Conservation (phyloP, 2,113 vertebrate genomes). For the Orthonyx spaldingii region DNA sequence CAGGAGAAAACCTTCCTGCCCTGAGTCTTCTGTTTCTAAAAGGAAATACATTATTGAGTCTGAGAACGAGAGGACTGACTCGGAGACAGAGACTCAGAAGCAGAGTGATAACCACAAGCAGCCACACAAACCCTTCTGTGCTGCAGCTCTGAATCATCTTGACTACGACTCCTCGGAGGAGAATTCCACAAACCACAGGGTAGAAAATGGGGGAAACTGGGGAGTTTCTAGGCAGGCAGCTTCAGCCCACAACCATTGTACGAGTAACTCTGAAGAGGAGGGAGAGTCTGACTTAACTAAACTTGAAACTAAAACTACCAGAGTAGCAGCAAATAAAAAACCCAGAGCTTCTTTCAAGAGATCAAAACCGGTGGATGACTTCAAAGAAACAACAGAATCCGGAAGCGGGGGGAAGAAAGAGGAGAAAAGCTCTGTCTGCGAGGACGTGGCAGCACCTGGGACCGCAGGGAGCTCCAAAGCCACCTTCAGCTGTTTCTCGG, state of each 20-base stretch:
- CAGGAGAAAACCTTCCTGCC: not conserved
- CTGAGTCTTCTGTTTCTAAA: not conserved
- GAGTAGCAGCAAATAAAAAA: not conserved
- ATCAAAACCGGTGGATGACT: constrained; percentile 38
- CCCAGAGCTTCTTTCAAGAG: constrained; percentile 38
- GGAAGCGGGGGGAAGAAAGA: not conserved
- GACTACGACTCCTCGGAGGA: constrained; percentile 43
- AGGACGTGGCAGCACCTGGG: not conserved
- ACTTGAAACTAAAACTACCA: constrained; percentile 12
- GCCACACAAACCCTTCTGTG: not conserved
- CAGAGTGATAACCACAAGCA: not conserved
- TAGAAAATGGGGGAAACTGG: constrained; percentile 13
- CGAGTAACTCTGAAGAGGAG: constrained; percentile 53
- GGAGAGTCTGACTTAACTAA: constrained; percentile 26
- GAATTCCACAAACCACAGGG: constrained; percentile 42
- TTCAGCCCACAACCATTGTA: not conserved
- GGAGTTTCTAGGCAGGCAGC: not conserved
- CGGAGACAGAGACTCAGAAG: constrained; percentile 54
- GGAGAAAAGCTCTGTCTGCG: not conserved
- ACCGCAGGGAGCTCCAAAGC: constrained; percentile 17
- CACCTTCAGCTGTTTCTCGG: not conserved
- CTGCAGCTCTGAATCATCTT: not conserved
- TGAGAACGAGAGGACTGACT: constrained; percentile 59
- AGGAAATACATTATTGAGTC: constrained; percentile 52
- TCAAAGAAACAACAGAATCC: constrained; percentile 33